A percentile compares a stretch with the other conserved stretches of the same genome.
phyloP scores from a whole-genome alignment of 30 jellyfish, hydroid and myxozoan genomes.

The Pseudorhiza aurosa region DNA sequence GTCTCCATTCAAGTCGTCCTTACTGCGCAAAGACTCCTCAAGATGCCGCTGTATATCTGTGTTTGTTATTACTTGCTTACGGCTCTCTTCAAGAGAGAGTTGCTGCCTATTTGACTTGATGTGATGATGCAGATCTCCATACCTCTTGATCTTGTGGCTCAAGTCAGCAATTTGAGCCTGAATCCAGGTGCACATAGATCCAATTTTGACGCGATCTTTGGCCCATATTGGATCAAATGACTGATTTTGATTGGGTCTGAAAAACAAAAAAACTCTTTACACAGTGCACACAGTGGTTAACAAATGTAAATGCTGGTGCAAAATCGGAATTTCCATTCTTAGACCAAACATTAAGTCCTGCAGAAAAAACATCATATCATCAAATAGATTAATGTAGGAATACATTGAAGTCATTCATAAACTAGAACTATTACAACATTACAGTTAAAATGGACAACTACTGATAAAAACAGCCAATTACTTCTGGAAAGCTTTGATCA shows the following conservation, averaged over 20 bases:
- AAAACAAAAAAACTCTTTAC: background rate
- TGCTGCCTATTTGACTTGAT: conserved; percentile 40
- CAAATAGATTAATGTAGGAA: too few species aligned
- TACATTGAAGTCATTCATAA: too few species aligned
- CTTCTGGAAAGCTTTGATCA: too few species aligned
- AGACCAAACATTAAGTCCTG: too few species aligned
- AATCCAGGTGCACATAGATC: conserved; percentile 83
- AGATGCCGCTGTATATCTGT: conserved; percentile 3
- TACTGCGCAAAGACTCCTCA: conserved; percentile 26
- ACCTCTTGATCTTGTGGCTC: conserved; percentile 63
- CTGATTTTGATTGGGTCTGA: conserved; percentile 13
- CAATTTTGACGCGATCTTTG: conserved; percentile 65
- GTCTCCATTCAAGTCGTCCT: conserved; percentile 48
- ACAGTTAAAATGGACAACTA: too few species aligned
- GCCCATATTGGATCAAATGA: conserved; percentile 51
- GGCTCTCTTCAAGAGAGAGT: conserved; percentile 32
- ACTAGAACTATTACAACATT: too few species aligned
- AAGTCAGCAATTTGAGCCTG: conserved; percentile 88
- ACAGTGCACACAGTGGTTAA: too few species aligned
- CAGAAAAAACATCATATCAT: too few species aligned
- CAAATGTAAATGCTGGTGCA: too few species aligned
- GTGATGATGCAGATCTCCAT: conserved; percentile 70
- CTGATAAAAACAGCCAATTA: too few species aligned
- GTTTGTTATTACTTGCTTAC: background rate
- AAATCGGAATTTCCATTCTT: too few species aligned